These are phyloP conservation scores for Mastigias papua DNA, from an alignment of 30 jellyfish, hydroid and myxozoan genomes.

Conservation along the genomic window DNA sequence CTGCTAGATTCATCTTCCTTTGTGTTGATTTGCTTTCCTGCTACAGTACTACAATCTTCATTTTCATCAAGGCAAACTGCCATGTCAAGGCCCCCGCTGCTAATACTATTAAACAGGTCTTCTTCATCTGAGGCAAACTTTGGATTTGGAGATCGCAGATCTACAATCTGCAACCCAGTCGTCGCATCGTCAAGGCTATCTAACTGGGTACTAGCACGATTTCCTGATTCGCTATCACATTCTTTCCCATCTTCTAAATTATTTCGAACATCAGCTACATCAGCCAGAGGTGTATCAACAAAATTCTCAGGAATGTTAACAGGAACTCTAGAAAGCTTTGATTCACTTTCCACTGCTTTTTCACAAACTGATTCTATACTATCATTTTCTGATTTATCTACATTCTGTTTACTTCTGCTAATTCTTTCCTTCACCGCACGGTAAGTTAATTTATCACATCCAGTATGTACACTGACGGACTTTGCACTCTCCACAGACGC, in stretches of 20 bases:
- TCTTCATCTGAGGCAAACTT: slow-evolving; percentile 7
- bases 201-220: background rate
- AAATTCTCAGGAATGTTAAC: too few species aligned
- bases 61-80: slow-evolving; percentile 17
- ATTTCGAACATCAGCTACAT: background rate
- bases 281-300: too few species aligned
- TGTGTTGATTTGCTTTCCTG: background rate
- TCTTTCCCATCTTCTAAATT: background rate
- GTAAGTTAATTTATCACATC: too few species aligned
- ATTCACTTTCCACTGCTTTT: too few species aligned
- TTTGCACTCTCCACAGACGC: too few species aligned
- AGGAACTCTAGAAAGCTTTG: too few species aligned
- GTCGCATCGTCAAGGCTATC: too few species aligned
- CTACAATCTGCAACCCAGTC: background rate
- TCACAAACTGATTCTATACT: too few species aligned
- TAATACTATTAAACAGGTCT: slow-evolving; percentile 10
- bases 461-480: too few species aligned
- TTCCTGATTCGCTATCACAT: background rate
- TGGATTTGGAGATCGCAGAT: background rate
- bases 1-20: background rate
- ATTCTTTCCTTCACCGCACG: too few species aligned
- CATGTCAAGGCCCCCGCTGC: slow-evolving; percentile 24
- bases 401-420: too few species aligned
- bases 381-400: too few species aligned
- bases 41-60: background rate